Evolutionary conservation across 2,113 vertebrate species (phyloP).

Genomic region (Phoxinus phoxinus): DNA sequence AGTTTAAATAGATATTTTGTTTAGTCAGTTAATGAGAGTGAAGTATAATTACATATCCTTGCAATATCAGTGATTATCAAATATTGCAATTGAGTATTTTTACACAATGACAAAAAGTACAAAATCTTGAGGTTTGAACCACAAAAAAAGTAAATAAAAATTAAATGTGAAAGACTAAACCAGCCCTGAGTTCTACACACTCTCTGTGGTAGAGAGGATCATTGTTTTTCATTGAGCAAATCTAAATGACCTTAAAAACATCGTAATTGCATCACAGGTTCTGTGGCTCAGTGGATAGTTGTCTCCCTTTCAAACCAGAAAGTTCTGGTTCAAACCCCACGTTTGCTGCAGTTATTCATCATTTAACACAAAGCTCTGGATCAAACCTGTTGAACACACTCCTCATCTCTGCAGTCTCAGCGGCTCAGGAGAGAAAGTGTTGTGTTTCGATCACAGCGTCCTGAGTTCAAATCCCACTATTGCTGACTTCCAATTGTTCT

Average conservation of each 20-base stretch:
- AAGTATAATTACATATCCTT: neutral
- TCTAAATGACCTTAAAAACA: neutral
- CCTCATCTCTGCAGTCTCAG: too few relatives aligned
- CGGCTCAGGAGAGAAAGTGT: neutral
- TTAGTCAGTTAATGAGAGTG: too few relatives aligned
- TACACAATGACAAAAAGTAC: neutral
- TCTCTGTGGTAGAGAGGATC: too few relatives aligned
- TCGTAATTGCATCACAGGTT: neutral
- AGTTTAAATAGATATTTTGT: too few relatives aligned
- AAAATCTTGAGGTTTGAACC: too few relatives aligned
- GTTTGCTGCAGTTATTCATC: neutral
- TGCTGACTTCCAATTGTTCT: neutral
- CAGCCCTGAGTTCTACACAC: too few relatives aligned
- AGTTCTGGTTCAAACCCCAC: neutral
- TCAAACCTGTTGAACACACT: neutral
- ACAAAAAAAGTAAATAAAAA: too few relatives aligned
- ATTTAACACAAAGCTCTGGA: neutral
- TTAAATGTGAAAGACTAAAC: too few relatives aligned
- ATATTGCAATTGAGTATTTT: neutral
- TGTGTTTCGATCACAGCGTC: neutral
- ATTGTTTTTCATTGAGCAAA: too few relatives aligned
- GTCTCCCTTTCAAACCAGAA: neutral
- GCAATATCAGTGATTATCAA: neutral
- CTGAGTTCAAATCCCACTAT: neutral
- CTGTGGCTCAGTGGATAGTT: neutral